phyloP scores from a whole-genome alignment of 2,797 vertebrate genomes.

The Pseudomugil tenellus region DNA sequence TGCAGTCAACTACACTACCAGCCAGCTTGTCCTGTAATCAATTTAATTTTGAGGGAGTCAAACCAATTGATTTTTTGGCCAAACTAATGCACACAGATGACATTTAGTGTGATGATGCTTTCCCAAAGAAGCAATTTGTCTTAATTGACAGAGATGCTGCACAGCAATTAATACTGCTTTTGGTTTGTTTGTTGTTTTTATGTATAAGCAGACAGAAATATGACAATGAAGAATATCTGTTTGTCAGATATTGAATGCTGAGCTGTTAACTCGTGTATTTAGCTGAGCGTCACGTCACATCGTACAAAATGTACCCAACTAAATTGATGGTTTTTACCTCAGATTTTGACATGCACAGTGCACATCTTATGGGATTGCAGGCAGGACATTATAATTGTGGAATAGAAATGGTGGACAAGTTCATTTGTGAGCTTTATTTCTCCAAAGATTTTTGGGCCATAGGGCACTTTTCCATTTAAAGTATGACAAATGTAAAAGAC shows the following conservation, averaged over 20 bases:
- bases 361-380: background rate
- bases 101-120: slow-evolving; percentile 49
- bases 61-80: slow-evolving; percentile 67
- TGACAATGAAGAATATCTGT: background rate
- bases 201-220: background rate
- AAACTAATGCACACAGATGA: slow-evolving; percentile 52
- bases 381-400: background rate
- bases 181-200: background rate
- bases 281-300: background rate
- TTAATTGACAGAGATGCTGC: slow-evolving; percentile 12
- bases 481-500: background rate
- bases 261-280: background rate
- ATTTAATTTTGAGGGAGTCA: slow-evolving; percentile 55
- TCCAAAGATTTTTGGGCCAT: background rate
- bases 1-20: slow-evolving; percentile 21
- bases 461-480: background rate
- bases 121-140: slow-evolving; percentile 27
- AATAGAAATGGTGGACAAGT: background rate
- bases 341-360: background rate
- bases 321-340: background rate
- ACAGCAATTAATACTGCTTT: background rate
- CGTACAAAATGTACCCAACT: background rate
- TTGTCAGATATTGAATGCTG: background rate
- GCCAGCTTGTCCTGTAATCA: slow-evolving; percentile 50
- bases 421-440: background rate